phyloP scores from a whole-genome alignment of 2,113 vertebrate genomes.

The Siniperca chuatsi region DNA sequence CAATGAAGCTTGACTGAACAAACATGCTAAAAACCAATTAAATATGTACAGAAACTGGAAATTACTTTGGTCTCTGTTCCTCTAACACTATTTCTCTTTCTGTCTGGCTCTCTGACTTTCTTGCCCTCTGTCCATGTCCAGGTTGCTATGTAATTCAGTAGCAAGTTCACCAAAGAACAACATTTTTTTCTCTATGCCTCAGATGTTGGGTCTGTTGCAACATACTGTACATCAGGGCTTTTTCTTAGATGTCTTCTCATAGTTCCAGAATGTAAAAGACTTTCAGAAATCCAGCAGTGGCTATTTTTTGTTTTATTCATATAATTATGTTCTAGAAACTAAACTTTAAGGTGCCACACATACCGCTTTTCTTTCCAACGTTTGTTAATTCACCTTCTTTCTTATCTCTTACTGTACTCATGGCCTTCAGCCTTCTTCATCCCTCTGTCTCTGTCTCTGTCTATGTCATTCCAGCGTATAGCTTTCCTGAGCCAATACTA shows the following conservation, averaged over 20 bases:
- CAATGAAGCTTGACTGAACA: conserved; percentile 1
- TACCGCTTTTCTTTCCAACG: neutral
- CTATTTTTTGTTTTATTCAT: neutral
- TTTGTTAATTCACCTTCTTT: neutral
- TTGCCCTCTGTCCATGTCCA: neutral
- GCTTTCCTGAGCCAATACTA: neutral
- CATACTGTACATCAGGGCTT: conserved; percentile 5
- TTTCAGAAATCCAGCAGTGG: neutral
- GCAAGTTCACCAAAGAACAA: conserved; percentile 8
- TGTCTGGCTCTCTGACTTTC: neutral
- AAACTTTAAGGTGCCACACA: neutral
- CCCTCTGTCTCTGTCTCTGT: neutral
- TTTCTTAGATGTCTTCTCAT: conserved; percentile 26
- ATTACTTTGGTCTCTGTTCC: neutral
- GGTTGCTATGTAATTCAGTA: neutral
- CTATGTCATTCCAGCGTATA: neutral
- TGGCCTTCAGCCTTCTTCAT: neutral
- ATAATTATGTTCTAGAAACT: neutral
- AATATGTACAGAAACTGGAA: neutral
- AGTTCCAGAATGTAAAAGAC: conserved; percentile 11
- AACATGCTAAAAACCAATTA: neutral
- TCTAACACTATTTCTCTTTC: neutral
- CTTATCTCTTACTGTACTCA: neutral
- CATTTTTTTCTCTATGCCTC: neutral
- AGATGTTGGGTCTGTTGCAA: conserved; percentile 35